Conservation (phyloP, 2,888 invertebrate genomes). For the Unio delphinus region DNA sequence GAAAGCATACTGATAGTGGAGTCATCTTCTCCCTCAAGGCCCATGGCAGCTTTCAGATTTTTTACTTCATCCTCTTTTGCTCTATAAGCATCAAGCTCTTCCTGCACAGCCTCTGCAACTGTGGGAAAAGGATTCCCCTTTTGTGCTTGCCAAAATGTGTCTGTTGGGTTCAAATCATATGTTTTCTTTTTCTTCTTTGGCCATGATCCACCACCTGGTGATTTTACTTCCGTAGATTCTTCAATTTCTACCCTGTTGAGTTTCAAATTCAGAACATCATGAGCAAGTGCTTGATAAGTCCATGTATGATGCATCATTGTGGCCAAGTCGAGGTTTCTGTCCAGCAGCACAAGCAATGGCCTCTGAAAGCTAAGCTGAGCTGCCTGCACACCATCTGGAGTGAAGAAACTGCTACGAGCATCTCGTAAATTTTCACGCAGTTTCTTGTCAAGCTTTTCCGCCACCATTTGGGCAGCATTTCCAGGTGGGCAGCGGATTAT, state of each 20-base stretch:
- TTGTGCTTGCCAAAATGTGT: slow-evolving; percentile 93
- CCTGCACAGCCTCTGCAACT: slow-evolving; percentile 99
- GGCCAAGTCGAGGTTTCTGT: slow-evolving; percentile 95
- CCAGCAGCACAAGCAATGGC: slow-evolving; percentile 91
- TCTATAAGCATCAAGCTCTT: slow-evolving; percentile 95
- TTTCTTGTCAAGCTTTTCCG: slow-evolving; percentile 96
- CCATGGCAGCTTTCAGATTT: slow-evolving; percentile 93
- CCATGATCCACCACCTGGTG: slow-evolving; percentile 60
- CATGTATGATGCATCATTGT: slow-evolving; percentile 99
- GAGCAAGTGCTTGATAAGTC: slow-evolving; percentile 98
- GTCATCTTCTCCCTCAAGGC: slow-evolving; percentile 90
- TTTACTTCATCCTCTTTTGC: slow-evolving; percentile 97
- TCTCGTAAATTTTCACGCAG: slow-evolving; percentile 96
- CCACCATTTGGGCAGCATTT: slow-evolving; percentile 99
- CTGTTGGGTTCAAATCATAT: slow-evolving; percentile 91
- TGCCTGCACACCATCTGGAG: slow-evolving; percentile 72
- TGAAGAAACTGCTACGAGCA: slow-evolving; percentile 95
- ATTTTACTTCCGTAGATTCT: slow-evolving; percentile 74
- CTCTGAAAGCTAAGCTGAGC: slow-evolving; percentile 86
- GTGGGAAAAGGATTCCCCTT: slow-evolving; percentile 82
- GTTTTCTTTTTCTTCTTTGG: slow-evolving; percentile 81
- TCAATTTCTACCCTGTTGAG: slow-evolving; percentile 87
- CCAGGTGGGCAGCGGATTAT: slow-evolving; percentile 93
- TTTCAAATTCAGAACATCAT: slow-evolving; percentile 94
- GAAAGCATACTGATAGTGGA: slow-evolving; percentile 82